Conservation (phyloP, 2,888 invertebrate species). For the Nomada fabriciana region DNA sequence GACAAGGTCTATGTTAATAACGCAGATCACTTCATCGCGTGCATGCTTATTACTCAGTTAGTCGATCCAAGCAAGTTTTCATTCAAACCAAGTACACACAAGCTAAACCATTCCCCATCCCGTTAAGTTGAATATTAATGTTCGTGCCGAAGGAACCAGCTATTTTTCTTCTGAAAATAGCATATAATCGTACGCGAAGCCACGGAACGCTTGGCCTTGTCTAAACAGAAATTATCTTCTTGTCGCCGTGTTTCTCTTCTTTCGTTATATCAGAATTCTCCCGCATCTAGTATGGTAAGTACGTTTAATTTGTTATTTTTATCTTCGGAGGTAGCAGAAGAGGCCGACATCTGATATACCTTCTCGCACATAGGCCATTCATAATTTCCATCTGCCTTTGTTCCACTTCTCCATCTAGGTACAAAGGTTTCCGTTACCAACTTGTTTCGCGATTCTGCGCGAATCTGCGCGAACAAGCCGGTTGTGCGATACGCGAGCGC, state of each 20-base stretch:
- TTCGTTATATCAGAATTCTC: conserved; percentile 16
- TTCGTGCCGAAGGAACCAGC: conserved; percentile 28
- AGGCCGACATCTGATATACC: too few relatives aligned
- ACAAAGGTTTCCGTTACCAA: neutral
- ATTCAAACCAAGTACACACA: conserved; percentile 58
- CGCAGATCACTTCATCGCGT: conserved; percentile 81
- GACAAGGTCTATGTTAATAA: conserved; percentile 84
- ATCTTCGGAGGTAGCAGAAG: too few relatives aligned
- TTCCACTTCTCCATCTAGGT: neutral
- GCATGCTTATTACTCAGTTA: conserved; percentile 77
- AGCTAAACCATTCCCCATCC: conserved; percentile 20
- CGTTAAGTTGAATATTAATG: neutral
- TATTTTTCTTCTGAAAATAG: conserved; percentile 57
- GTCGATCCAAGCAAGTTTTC: conserved; percentile 56
- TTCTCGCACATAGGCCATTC: conserved; percentile 40
- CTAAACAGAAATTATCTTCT: conserved; percentile 25
- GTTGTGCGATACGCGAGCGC: neutral
- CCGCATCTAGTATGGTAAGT: neutral
- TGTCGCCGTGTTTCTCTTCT: neutral
- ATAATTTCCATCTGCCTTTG: conserved; percentile 46
- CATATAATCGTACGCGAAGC: conserved; percentile 17
- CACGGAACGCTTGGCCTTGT: conserved; percentile 56
- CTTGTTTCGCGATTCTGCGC: neutral
- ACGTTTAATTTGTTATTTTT: too few relatives aligned
- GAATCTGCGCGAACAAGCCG: neutral